Percentiles rank a stretch among this genome's conserved stretches.
Evolutionary conservation across 2,888 invertebrate species (phyloP).

Genomic region (Trachelus troglodyta): DNA sequence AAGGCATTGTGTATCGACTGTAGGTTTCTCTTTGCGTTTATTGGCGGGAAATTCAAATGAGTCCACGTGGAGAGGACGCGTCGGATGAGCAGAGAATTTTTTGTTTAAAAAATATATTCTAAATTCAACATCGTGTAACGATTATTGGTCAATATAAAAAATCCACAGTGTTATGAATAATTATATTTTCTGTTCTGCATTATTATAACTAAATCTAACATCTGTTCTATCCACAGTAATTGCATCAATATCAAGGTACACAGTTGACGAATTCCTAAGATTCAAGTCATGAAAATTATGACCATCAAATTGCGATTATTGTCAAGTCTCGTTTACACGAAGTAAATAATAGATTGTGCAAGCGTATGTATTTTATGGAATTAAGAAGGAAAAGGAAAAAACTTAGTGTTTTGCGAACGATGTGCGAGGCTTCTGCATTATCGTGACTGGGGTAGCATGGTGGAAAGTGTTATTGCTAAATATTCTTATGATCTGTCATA

Average conservation of each 20-base stretch:
- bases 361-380: not conserved
- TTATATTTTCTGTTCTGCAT: not conserved
- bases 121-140: constrained; percentile 4
- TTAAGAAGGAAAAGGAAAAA: not conserved
- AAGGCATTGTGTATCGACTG: not conserved
- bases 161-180: not conserved
- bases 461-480: not conserved
- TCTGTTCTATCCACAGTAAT: not conserved
- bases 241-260: not conserved
- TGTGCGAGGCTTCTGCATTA: not conserved
- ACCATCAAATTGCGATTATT: not conserved
- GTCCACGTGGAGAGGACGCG: not conserved
- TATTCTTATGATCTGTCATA: not conserved
- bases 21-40: not conserved
- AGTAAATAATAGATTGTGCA: not conserved
- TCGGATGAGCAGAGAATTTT: not conserved
- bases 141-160: constrained; percentile 14
- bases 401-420: not conserved
- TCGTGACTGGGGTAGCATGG: not conserved
- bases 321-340: not conserved
- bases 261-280: not conserved
- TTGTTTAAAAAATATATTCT: not conserved
- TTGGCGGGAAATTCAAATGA: not conserved
- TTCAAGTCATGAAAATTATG: not conserved
- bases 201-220: not conserved